Evolutionary conservation across 2,888 invertebrate species (phyloP).

Genomic region (Biston betularia): DNA sequence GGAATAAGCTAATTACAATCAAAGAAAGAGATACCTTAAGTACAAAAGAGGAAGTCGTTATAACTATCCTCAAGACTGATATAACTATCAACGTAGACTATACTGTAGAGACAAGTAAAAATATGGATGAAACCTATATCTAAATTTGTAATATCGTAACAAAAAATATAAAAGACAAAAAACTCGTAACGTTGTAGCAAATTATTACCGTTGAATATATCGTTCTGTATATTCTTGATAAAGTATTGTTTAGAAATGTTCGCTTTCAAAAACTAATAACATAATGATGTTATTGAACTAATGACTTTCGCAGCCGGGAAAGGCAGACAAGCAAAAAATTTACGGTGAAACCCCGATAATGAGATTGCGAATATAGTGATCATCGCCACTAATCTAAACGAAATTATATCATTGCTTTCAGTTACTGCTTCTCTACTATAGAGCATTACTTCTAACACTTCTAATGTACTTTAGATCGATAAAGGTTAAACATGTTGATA

Average conservation of each 20-base stretch:
- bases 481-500: too few relatives aligned
- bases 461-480: too few relatives aligned
- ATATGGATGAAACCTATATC: neutral
- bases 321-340: conserved; percentile 22
- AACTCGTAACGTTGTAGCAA: neutral
- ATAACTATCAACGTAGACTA: neutral
- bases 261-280: conserved; percentile 9
- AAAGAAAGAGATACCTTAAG: neutral
- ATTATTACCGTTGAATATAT: neutral
- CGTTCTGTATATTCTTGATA: neutral
- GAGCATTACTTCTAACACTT: too few relatives aligned
- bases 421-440: neutral
- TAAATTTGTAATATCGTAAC: neutral
- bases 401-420: neutral
- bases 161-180: neutral
- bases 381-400: neutral
- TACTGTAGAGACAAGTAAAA: neutral
- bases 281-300: conserved; percentile 27
- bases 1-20: conserved; percentile 16
- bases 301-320: conserved; percentile 19
- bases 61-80: neutral
- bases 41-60: conserved; percentile 13
- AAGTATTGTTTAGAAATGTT: conserved; percentile 19
- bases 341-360: conserved; percentile 8
- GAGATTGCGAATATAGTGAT: conserved; percentile 4